These are phyloP conservation scores for Paradoxurus hermaphroditus DNA, from an alignment of 2,113 vertebrate species.

Conservation along the genomic window DNA sequence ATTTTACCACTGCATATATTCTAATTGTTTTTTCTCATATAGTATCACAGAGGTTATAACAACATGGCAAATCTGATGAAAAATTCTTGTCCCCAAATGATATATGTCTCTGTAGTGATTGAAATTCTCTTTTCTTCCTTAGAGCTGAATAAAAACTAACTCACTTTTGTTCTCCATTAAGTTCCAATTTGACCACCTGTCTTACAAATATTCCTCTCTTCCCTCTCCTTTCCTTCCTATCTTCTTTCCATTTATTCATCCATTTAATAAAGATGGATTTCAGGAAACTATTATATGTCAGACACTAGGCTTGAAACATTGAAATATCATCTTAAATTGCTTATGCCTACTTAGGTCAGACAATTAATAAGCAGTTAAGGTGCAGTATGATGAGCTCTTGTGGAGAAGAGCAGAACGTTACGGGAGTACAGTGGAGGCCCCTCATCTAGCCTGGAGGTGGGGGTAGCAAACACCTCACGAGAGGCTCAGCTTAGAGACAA, in stretches of 20 bases:
- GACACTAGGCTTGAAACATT: neutral
- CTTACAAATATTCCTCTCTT: neutral
- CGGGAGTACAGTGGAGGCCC: neutral
- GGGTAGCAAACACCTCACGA: neutral
- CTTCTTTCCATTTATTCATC: neutral
- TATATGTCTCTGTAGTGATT: neutral
- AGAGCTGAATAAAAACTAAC: neutral
- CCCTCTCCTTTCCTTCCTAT: neutral
- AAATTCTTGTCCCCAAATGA: neutral
- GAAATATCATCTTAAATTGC: neutral
- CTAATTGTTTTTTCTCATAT: neutral
- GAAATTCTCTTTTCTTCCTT: neutral
- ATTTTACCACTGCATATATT: neutral
- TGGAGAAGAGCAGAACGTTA: neutral
- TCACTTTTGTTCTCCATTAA: neutral
- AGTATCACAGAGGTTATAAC: neutral
- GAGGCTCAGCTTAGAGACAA: neutral
- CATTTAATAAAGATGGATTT: neutral
- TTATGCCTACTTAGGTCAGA: neutral
- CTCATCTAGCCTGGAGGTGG: fast-evolving
- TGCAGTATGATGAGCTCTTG: neutral
- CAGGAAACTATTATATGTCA: neutral
- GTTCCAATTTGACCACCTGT: neutral
- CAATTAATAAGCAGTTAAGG: neutral
- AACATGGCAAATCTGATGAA: neutral